These are phyloP conservation scores for Labroides dimidiatus DNA, from an alignment of 2,797 vertebrate species.

Conservation along the genomic window DNA sequence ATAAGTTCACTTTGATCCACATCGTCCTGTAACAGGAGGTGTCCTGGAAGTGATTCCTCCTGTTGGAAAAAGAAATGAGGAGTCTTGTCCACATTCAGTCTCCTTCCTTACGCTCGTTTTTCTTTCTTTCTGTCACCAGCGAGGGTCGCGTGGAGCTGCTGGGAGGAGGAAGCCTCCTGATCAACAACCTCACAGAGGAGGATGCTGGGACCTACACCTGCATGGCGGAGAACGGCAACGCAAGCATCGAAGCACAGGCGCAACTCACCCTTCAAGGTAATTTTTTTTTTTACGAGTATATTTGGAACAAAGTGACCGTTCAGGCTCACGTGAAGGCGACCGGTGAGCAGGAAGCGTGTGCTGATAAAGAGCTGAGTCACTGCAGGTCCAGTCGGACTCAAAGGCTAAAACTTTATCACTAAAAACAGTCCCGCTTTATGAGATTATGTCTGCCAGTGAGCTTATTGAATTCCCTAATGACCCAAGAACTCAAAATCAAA, in stretches of 20 bases:
- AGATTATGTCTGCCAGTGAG: slow-evolving; percentile 45
- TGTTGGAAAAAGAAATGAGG: no score
- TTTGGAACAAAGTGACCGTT: no score
- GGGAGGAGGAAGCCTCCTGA: slow-evolving; percentile 88
- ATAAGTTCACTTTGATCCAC: background rate
- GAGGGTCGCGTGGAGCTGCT: slow-evolving; percentile 82
- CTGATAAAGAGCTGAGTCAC: slow-evolving; percentile 12
- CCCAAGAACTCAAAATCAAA: slow-evolving; percentile 14
- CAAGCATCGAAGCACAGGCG: slow-evolving; percentile 88
- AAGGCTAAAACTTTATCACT: slow-evolving; percentile 1
- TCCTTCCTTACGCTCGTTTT: slow-evolving; percentile 4
- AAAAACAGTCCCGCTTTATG: slow-evolving; percentile 32
- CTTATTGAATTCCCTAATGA: slow-evolving; percentile 37
- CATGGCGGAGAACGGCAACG: slow-evolving; percentile 86
- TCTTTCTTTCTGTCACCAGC: slow-evolving; percentile 62
- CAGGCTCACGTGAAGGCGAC: slow-evolving; percentile 3
- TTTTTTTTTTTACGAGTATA: background rate
- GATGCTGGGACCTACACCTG: slow-evolving; percentile 91
- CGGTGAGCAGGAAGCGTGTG: background rate
- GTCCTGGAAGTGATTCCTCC: background rate
- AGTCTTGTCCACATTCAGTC: no score
- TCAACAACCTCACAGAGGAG: slow-evolving; percentile 85
- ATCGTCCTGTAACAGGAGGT: background rate
- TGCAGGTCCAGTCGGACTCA: slow-evolving; percentile 28
- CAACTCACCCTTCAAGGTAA: slow-evolving; percentile 93